Evolutionary conservation across 2,797 vertebrate species (phyloP).

Genomic region (Crax fasciolata): DNA sequence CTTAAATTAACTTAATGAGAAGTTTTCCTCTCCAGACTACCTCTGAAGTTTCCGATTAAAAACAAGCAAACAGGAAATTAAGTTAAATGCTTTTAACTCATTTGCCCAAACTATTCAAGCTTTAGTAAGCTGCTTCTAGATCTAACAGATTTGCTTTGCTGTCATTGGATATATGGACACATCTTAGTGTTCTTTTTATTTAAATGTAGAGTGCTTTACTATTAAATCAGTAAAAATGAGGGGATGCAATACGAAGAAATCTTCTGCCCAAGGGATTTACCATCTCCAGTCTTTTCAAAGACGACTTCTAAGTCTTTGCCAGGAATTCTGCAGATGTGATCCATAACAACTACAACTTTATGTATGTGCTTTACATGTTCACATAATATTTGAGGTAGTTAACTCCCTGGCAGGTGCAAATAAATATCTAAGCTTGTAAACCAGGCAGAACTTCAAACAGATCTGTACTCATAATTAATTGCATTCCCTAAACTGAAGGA

Average conservation of each 20-base stretch:
- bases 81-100: slow-evolving; percentile 2
- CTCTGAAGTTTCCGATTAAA: slow-evolving; percentile 60
- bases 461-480: slow-evolving; percentile 33
- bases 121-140: neutral
- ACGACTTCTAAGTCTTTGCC: slow-evolving; percentile 13
- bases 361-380: slow-evolving; percentile 30
- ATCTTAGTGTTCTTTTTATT: neutral
- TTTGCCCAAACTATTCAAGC: neutral
- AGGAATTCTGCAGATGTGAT: slow-evolving; percentile 35
- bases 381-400: slow-evolving; percentile 17
- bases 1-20: slow-evolving; percentile 44
- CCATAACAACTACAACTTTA: slow-evolving; percentile 13
- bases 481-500: slow-evolving; percentile 41
- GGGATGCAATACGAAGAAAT: neutral
- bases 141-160: neutral
- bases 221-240: neutral
- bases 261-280: slow-evolving; percentile 2
- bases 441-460: slow-evolving; percentile 53
- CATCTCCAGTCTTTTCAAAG: slow-evolving; percentile 23
- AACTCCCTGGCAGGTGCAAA: slow-evolving; percentile 57
- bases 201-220: neutral
- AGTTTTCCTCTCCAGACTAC: slow-evolving; percentile 47
- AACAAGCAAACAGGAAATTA: slow-evolving; percentile 11
- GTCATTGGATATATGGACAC: neutral
- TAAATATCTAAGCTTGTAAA: slow-evolving; percentile 63